These are phyloP conservation scores for Lepus townsendii DNA, from an alignment of 2,797 vertebrate genomes.

Conservation along the genomic window DNA sequence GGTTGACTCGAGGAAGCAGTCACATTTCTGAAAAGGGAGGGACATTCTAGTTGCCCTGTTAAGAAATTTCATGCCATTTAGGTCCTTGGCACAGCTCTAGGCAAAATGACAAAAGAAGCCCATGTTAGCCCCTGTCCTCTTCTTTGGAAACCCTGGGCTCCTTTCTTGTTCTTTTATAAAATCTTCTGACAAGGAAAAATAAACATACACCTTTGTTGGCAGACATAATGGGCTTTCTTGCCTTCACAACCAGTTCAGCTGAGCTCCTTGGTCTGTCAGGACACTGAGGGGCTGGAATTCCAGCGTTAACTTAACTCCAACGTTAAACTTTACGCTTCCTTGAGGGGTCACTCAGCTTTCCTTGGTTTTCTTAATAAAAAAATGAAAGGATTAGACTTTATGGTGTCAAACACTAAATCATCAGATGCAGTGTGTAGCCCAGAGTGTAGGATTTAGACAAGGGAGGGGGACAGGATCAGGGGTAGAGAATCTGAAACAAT, in stretches of 20 bases:
- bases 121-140: neutral
- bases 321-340: neutral
- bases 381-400: neutral
- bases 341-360: neutral
- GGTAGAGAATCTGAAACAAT: too few relatives aligned
- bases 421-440: neutral
- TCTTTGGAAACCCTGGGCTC: neutral
- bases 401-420: neutral
- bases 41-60: neutral
- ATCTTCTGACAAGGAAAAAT: neutral
- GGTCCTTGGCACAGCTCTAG: neutral
- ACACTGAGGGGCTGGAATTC: neutral
- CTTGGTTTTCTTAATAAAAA: neutral
- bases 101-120: neutral
- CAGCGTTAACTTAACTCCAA: neutral
- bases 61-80: neutral
- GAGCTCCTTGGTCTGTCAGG: neutral
- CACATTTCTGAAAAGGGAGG: neutral
- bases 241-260: neutral
- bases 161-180: constrained; percentile 24
- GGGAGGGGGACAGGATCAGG: too few relatives aligned
- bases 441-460: too few relatives aligned
- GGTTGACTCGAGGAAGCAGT: neutral
- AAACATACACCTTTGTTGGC: neutral
- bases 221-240: neutral